Conservation (phyloP, 2,113 vertebrate species). For the Laticauda laticaudata region DNA sequence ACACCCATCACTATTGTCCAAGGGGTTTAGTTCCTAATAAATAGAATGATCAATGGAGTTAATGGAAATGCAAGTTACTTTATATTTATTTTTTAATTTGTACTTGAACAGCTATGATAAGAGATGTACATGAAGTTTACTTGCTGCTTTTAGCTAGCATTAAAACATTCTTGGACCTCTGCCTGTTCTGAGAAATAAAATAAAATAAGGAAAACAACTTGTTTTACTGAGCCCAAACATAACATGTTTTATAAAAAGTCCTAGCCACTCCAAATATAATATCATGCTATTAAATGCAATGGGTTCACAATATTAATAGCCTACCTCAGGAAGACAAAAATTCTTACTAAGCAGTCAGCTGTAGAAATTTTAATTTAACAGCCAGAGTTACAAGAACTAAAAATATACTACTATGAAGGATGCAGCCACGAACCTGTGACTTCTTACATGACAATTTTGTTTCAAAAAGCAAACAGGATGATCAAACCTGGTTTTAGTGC, state of each 20-base stretch:
- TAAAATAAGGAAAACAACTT: not conserved
- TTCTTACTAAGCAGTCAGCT: not conserved
- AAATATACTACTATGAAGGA: not conserved
- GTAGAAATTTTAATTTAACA: not conserved
- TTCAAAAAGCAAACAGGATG: not conserved
- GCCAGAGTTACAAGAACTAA: not conserved
- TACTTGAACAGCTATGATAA: not conserved
- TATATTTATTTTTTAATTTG: not conserved
- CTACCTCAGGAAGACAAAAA: fast-evolving
- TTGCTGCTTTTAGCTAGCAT: conserved; percentile 2
- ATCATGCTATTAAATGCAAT: not conserved
- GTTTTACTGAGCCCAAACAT: not conserved
- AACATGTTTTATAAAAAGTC: not conserved
- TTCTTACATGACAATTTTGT: not conserved
- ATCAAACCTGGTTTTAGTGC: not conserved
- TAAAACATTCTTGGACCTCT: fast-evolving
- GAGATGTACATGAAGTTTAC: not conserved
- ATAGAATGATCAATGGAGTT: not conserved
- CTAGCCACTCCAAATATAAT: not conserved
- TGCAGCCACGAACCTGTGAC: not conserved
- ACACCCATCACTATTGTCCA: not conserved
- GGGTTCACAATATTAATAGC: not conserved
- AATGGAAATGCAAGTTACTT: not conserved
- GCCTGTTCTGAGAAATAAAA: not conserved
- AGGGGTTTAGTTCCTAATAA: not conserved